Evolutionary conservation across 1,140 invertebrate genomes (phyloP), one percentile per base, ranked within the genome.

Genomic region (Pseudoatta argentina): DNA sequence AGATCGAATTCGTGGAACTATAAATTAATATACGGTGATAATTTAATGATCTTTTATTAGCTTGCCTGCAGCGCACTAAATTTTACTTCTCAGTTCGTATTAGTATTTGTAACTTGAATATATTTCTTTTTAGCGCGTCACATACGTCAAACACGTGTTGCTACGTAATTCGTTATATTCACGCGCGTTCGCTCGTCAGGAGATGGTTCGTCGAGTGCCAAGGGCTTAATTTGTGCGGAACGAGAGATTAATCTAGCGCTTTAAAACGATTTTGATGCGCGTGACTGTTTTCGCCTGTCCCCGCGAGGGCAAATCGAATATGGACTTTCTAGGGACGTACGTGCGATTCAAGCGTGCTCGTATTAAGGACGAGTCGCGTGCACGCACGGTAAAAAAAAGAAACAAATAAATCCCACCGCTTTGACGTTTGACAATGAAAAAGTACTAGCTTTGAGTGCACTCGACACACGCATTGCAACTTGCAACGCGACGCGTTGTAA

Each of bases 121-220:
- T 44, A 44, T 14, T 61, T 16, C 24, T 27, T 57, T 82, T 51
- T 73, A 30, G 24, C 79, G 39, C 39, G 30, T 21, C 8, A 2
- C 30, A 44, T 27, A 34, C 53, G 67, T 82, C 69, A 73, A 61
- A 51, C 69, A 83, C 69, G 69, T 83, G 79, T 83, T 73, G 79
- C 55, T 61, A 73, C 24, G 79, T 39, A 75, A 83, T 75, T 63
- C 24, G 69, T 83, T 63, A 73, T 39, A 18, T 75, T 83, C 7
- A 34, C 39, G 34, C 51, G 34, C 67, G 27, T 72, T 39, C 39
- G 67, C 67, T 82, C 14, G 53, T 21, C 67, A 55, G 16, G 44
- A 69, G 63, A 71, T 7, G 24, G 66, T 48, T 72, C 53, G 78
- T n/a, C 18, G 67, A 82, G 67, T 73, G 79, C 67, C 53, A 59